These are phyloP conservation scores for Rotaria socialis DNA, from an alignment of 2,888 invertebrate genomes.

Conservation along the genomic window DNA sequence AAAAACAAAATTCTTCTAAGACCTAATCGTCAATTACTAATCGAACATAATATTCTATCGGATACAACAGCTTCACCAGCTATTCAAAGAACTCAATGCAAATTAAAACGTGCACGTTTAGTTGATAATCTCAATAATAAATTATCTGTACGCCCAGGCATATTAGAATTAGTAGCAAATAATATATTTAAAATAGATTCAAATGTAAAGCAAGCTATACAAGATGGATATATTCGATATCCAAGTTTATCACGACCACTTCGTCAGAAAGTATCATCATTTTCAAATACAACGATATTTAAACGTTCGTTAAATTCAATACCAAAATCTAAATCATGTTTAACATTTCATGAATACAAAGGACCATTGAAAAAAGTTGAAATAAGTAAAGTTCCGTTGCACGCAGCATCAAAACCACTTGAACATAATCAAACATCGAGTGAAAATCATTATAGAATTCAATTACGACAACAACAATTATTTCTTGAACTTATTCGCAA, in stretches of 20 bases:
- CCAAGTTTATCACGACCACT: constrained; percentile 1
- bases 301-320: not conserved
- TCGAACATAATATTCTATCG: constrained; percentile 86
- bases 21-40: constrained; percentile 86
- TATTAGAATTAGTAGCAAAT: constrained; percentile 90
- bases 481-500: constrained; percentile 6
- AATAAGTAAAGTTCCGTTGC: not conserved
- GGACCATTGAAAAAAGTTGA: constrained; percentile 43
- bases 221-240: constrained; percentile 2
- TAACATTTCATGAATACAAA: constrained; percentile 46
- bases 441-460: constrained; percentile 5
- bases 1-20: constrained; percentile 92
- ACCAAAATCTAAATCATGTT: constrained; percentile 24
- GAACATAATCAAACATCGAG: not conserved
- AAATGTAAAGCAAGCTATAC: constrained; percentile 13
- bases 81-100: constrained; percentile 88
- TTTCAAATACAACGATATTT: not conserved
- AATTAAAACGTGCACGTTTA: constrained; percentile 87
- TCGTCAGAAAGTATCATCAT: not conserved
- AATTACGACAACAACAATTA: constrained; percentile 21
- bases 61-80: constrained; percentile 74
- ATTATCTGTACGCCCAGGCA: constrained; percentile 89
- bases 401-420: not conserved
- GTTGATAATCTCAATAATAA: constrained; percentile 93
- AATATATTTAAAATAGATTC: constrained; percentile 70